These are phyloP conservation scores for Capitella teleta DNA, from an alignment of 1,140 invertebrate species.

Conservation along the genomic window DNA sequence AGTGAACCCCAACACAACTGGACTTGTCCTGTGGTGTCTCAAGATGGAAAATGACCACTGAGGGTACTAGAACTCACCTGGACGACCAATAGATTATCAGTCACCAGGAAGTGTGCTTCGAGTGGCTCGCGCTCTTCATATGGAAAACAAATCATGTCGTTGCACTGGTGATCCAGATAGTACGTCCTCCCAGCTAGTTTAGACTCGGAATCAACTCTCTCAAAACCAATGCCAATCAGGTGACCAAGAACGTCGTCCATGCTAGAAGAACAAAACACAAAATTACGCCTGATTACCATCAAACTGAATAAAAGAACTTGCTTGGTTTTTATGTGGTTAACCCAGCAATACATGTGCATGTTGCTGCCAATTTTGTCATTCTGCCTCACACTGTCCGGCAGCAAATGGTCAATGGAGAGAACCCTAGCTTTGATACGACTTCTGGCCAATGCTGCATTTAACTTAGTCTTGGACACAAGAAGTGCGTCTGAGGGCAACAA, in stretches of 20 bases:
- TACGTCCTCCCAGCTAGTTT: conserved; percentile 18
- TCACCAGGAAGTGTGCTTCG: conserved; percentile 16
- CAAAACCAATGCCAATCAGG: conserved; percentile 22
- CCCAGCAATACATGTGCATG: conserved; percentile 27
- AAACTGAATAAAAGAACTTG: too few species aligned
- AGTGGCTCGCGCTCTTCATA: conserved; percentile 14
- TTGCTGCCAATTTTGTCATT: conserved; percentile 16
- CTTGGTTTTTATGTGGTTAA: conserved; percentile 29
- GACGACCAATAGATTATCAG: conserved; percentile 17
- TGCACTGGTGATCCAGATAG: conserved; percentile 22
- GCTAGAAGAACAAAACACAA: conserved; percentile 13
- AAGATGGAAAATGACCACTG: not conserved
- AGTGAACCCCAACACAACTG: conserved; percentile 27
- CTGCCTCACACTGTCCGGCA: conserved; percentile 24
- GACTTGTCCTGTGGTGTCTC: conserved; percentile 28
- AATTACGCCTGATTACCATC: too few species aligned
- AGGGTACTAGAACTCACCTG: conserved; percentile 15
- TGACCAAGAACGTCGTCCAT: conserved; percentile 18
- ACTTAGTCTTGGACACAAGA: conserved; percentile 18
- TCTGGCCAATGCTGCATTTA: conserved; percentile 23
- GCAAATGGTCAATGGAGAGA: conserved; percentile 18
- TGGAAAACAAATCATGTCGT: conserved; percentile 25
- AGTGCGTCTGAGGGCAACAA: conserved; percentile 23
- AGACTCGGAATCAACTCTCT: conserved; percentile 4
- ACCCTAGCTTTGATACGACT: conserved; percentile 24